Evolutionary conservation across 2,113 vertebrate genomes (phyloP), one percentile per base, ranked within the genome.

Genomic region (Limanda limanda): DNA sequence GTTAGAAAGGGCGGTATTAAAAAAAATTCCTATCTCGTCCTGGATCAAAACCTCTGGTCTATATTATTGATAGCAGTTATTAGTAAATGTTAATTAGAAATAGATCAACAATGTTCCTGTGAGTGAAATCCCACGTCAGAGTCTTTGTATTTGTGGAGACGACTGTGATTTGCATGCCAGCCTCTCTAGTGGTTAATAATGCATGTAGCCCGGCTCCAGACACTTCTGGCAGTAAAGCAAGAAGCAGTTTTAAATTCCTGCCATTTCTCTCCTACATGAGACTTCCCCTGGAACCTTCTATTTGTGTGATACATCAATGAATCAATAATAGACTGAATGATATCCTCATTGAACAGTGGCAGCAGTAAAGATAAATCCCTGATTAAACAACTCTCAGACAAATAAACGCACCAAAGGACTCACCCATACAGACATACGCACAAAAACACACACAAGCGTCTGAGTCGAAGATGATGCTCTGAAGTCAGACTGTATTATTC

Each of bases 311-410:
- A 25, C 52, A 27, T 48, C 35, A 48, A 75, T 55, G 14, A 73
- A 68, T 72, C 57, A 56, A 48, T 68, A 63, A 24, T 23, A 23
- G 51, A 71, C 2, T 31, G 40, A 15, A 51, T 60, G n/a, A 54
- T 56, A 56, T 82, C 48, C 59, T 69, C 27, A 75, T 79, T 69
- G 61, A 74, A 70, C 21, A 70, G 5, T 68, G 31, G 31, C 31
- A 31, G 48, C 20, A 15, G 24, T 62, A 71, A 24, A 54, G 54
- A 51, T 68, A 51, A 66, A 77, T 65, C 55, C 57, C 40, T 66
- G 48, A 69, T 45, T 55, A 74, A 82, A 72, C 56, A 67, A 15
- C 57, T 81, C 27, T 17, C 17, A 47, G 25, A 66, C 55, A 72
- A 37, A 15, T 14, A 56, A 52, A 69, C 63, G 54, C 61, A 74